These are phyloP conservation scores for Leptopilina clavipes DNA, from an alignment of 1,140 invertebrate genomes.

Conservation along the genomic window DNA sequence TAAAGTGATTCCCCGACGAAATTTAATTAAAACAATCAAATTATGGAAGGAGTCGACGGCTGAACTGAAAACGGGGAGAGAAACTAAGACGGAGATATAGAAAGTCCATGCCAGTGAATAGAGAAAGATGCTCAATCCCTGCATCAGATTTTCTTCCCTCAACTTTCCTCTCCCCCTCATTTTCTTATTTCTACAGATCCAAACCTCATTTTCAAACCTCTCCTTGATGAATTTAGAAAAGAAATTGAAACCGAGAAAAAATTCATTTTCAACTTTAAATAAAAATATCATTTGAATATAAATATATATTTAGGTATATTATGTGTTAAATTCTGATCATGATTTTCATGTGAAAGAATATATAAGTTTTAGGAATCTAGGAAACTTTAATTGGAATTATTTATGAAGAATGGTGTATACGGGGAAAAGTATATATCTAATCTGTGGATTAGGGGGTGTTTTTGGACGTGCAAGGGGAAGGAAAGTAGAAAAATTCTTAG, in stretches of 20 bases:
- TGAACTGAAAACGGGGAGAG: slow-evolving; percentile 58
- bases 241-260: slow-evolving; percentile 17
- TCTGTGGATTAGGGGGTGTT: slow-evolving; percentile 27
- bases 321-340: background rate
- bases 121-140: slow-evolving; percentile 52
- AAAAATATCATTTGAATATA: too few relatives aligned
- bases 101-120: slow-evolving; percentile 50
- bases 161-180: slow-evolving; percentile 66
- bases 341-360: too few relatives aligned
- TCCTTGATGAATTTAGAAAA: slow-evolving; percentile 15
- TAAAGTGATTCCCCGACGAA: slow-evolving; percentile 72
- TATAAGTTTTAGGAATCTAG: background rate
- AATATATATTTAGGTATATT: too few relatives aligned
- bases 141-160: slow-evolving; percentile 68
- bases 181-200: slow-evolving; percentile 51
- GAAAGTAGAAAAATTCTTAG: slow-evolving; percentile 51
- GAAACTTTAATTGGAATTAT: slow-evolving; percentile 23
- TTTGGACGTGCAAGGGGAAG: slow-evolving; percentile 21
- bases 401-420: slow-evolving; percentile 1
- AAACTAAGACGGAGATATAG: slow-evolving; percentile 55
- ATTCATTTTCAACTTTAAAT: too few relatives aligned
- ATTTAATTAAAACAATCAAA: slow-evolving; percentile 77
- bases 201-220: slow-evolving; percentile 54
- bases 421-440: slow-evolving; percentile 1
- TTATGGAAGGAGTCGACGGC: slow-evolving; percentile 71